A percentile compares a stretch with the other conserved stretches of the same genome.
These are phyloP conservation scores for Scolopax bukidnonensis DNA, from an alignment of 2,797 vertebrate genomes.

Conservation along the genomic window DNA sequence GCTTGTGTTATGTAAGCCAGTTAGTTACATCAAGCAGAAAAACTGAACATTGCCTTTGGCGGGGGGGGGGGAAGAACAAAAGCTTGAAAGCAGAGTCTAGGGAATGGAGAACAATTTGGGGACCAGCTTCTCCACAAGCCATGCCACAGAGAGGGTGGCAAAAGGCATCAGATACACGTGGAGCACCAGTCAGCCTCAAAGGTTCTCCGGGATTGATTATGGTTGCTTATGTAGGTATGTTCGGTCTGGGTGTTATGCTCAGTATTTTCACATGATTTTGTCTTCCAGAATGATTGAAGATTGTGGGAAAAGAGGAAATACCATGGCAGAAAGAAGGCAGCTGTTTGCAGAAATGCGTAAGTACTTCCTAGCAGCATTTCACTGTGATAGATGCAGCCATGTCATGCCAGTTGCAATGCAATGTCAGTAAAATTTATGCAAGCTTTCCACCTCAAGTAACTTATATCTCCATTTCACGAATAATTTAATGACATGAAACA, in stretches of 20 bases:
- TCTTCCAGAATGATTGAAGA: constrained; percentile 97
- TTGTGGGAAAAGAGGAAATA: constrained; percentile 87
- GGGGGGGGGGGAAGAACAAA: background rate
- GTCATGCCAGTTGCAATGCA: background rate
- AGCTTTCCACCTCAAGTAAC: background rate
- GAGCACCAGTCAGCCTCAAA: background rate
- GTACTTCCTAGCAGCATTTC: constrained; percentile 74
- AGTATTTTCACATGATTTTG: constrained; percentile 71
- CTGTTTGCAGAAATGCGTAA: constrained; percentile 99
- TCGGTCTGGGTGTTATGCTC: constrained; percentile 17
- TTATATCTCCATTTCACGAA: background rate
- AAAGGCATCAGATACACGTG: background rate
- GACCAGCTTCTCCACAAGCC: background rate
- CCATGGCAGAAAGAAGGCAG: constrained; percentile 99
- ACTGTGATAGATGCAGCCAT: constrained; percentile 21
- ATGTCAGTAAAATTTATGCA: constrained; percentile 7
- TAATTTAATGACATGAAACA: background rate
- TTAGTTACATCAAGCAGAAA: constrained; percentile 65
- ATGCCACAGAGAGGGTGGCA: background rate
- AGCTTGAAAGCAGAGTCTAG: constrained; percentile 47
- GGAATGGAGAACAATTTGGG: constrained; percentile 13
- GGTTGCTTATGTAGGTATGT: background rate
- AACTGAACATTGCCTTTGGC: constrained; percentile 44
- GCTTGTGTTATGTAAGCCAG: constrained; percentile 63
- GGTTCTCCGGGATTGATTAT: background rate